These are phyloP conservation scores for Squalus acanthias DNA, from an alignment of 2,797 vertebrate species.

Conservation along the genomic window DNA sequence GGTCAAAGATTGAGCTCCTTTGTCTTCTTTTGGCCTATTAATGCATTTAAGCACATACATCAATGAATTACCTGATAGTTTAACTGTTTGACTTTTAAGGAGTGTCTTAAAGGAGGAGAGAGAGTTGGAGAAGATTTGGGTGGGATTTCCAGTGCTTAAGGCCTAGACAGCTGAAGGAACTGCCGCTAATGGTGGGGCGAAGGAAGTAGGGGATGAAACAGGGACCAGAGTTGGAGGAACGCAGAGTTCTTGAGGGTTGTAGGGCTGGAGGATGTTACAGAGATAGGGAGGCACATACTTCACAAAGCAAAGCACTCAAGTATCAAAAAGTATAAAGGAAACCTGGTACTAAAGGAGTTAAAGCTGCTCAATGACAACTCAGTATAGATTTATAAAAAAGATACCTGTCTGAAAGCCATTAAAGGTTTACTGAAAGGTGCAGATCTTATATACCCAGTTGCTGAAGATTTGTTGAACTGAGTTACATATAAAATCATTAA, in stretches of 20 bases:
- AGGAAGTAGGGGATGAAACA: not conserved
- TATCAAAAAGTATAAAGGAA: not conserved
- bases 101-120: not conserved
- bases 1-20: constrained; percentile 49
- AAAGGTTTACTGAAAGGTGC: not conserved
- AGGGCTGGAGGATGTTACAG: not conserved
- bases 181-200: not conserved
- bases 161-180: not conserved
- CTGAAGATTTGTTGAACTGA: not conserved
- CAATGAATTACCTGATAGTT: constrained; percentile 59
- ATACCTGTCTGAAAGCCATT: not conserved
- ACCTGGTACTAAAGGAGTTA: not conserved
- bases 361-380: not conserved
- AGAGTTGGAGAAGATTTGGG: not conserved
- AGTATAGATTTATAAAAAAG: not conserved
- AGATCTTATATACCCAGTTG: not conserved
- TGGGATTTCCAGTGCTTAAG: not conserved
- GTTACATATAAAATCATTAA: not conserved
- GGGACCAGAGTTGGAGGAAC: not conserved
- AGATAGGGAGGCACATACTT: not conserved
- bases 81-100: constrained; percentile 45
- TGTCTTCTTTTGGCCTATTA: constrained; percentile 71
- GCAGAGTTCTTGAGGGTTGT: not conserved
- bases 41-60: constrained; percentile 73
- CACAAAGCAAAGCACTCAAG: not conserved